Percentiles rank a stretch among this genome's conserved stretches.
These are phyloP conservation scores for Numenius arquata DNA, from an alignment of 2,113 vertebrate species.

Conservation along the genomic window DNA sequence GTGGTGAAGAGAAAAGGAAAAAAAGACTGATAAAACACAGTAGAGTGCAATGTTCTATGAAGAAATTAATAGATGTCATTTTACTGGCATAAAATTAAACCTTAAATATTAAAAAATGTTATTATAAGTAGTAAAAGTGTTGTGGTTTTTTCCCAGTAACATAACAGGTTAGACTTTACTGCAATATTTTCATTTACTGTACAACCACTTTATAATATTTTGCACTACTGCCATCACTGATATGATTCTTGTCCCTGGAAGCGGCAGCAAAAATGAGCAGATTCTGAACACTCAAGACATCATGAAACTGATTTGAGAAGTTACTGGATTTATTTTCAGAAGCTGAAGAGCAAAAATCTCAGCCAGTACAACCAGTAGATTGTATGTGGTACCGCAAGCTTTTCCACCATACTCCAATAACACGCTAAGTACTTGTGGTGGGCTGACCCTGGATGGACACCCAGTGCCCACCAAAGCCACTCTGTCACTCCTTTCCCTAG, in stretches of 20 bases:
- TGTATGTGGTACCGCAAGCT: fast-evolving
- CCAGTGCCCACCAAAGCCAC: neutral
- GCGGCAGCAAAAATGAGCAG: neutral
- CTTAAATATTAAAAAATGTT: neutral
- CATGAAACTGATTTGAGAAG: neutral
- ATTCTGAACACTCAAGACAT: neutral
- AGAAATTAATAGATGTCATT: neutral
- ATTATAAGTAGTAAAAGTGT: neutral
- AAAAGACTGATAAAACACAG: neutral
- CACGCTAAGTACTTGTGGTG: neutral
- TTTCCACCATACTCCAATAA: neutral
- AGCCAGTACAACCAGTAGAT: neutral
- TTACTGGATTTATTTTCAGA: neutral
- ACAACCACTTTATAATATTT: neutral
- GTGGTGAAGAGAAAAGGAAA: neutral
- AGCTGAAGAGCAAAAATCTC: neutral
- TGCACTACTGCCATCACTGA: neutral
- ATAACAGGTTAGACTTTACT: neutral
- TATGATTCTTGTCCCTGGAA: neutral
- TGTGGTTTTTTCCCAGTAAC: neutral
- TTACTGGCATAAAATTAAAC: neutral
- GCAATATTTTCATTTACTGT: neutral
- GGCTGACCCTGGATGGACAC: neutral
- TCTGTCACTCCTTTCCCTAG: neutral
- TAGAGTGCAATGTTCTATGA: neutral